Evolutionary conservation across 1,140 invertebrate genomes (phyloP).

Genomic region (Brachionus paranguensis): DNA sequence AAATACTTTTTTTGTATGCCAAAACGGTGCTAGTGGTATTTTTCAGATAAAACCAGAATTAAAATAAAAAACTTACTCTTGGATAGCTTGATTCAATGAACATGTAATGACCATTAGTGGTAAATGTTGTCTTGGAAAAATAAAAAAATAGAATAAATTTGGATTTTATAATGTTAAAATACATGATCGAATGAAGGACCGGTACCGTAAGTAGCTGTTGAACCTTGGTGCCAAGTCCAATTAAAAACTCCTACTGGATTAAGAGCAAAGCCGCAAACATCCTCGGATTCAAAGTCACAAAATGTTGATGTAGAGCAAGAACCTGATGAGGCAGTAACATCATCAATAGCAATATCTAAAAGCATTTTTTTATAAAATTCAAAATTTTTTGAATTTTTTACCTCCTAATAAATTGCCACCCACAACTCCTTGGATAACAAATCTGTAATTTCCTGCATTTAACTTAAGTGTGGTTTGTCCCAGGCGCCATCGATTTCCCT

Average conservation of each 20-base stretch:
- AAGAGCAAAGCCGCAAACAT: constrained; percentile 46
- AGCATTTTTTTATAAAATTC: background rate
- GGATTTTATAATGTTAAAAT: background rate
- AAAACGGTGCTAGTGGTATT: too few species aligned
- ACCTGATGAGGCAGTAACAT: background rate
- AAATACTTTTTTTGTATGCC: too few species aligned
- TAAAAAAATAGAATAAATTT: background rate
- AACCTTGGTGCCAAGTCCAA: constrained; percentile 47
- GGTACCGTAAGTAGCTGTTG: constrained; percentile 39
- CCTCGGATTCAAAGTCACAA: constrained; percentile 40
- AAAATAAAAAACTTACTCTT: background rate
- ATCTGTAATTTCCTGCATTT: background rate
- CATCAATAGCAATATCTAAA: constrained; percentile 34
- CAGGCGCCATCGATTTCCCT: background rate
- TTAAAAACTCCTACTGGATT: constrained; percentile 49
- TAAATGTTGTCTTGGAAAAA: background rate
- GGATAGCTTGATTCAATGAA: constrained; percentile 16
- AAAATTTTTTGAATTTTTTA: background rate
- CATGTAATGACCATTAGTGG: constrained; percentile 23
- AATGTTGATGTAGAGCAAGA: background rate
- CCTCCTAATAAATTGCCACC: background rate
- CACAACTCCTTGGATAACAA: constrained; percentile 23
- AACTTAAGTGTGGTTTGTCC: background rate
- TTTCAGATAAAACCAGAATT: too few species aligned
- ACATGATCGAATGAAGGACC: constrained; percentile 41